phyloP scores from a whole-genome alignment of 2,113 vertebrate species.

The Caloenas nicobarica region DNA sequence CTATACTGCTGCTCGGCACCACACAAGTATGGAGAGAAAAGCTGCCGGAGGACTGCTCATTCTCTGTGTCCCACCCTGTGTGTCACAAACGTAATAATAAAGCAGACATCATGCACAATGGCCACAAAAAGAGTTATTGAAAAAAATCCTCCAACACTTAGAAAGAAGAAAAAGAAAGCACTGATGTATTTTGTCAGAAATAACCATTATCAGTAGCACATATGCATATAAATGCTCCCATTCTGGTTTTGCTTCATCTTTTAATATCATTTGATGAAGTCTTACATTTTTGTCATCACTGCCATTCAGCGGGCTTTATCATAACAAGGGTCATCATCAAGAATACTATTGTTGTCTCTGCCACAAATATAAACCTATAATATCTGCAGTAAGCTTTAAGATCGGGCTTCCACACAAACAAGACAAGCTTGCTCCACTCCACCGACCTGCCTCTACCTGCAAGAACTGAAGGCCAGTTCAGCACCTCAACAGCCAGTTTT shows the following conservation, averaged over 20 bases:
- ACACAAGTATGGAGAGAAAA: neutral
- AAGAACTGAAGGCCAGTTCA: neutral
- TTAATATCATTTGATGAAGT: neutral
- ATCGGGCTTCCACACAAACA: neutral
- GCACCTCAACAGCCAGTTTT: neutral
- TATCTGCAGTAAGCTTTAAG: neutral
- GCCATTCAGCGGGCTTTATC: neutral
- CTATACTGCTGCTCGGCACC: neutral
- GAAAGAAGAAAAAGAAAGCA: neutral
- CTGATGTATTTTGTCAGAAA: neutral
- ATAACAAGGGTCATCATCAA: neutral
- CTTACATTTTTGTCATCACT: neutral
- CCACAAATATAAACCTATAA: neutral
- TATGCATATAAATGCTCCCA: neutral
- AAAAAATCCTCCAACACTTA: neutral
- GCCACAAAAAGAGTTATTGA: neutral
- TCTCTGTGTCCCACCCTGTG: neutral
- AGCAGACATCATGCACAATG: neutral
- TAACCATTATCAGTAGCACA: neutral
- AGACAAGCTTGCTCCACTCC: neutral
- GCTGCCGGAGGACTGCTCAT: neutral
- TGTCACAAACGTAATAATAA: neutral
- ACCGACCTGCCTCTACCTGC: neutral
- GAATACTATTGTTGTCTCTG: neutral
- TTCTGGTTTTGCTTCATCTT: neutral